Base-by-base conservation (phyloP, 2,113 vertebrate species). In the Thamnophis sirtalis region DNA sequence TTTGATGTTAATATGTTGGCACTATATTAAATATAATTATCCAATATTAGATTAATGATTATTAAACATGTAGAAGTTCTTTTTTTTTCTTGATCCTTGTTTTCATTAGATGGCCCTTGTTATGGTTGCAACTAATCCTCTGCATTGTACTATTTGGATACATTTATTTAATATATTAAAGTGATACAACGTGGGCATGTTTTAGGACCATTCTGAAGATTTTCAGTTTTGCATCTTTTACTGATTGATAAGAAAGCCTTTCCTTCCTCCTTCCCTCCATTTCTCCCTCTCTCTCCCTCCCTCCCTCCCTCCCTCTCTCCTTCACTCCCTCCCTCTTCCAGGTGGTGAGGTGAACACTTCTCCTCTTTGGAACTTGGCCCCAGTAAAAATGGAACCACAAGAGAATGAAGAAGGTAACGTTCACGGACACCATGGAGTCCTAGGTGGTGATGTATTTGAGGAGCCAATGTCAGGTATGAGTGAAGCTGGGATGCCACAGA, bases 381-480 rank as follows among this genome's bases (percentile, higher is more conserved):
- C 99, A 38, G 99, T 99, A 0, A 99, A 99, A 96, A 99, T 99
- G 98, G 99, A 99, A 93, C 99, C 99, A 0, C 99, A 99, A 93
- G 99, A 99, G 10, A 98, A 96, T 0, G 99, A 99, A 73, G 99
- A 99, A 90, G 97, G 97, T 93, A 98, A 98, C n/a, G 98, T 97
- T 0, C 96, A 98, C 0, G 97, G 98, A 33, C 98, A 99, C 0
- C 91, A 92, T 4, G 97, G 98, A 0, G 98, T 99, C 92, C 96
- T 99, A 89, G 98, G 98, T 19, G 98, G 98, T 0, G 99, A 99
- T 9, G 99, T 99, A 89, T 99, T 99, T 4, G 99, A 99, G 95
- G 99, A 99, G 5, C 99, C 99, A 0, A 99, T 99, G 99, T 99
- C 99, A 17, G 98, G 98, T 87, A 99, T 99, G 98, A 99, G 98